phyloP scores from a whole-genome alignment of 2,113 vertebrate species.

The Hemibagrus wyckioides region DNA sequence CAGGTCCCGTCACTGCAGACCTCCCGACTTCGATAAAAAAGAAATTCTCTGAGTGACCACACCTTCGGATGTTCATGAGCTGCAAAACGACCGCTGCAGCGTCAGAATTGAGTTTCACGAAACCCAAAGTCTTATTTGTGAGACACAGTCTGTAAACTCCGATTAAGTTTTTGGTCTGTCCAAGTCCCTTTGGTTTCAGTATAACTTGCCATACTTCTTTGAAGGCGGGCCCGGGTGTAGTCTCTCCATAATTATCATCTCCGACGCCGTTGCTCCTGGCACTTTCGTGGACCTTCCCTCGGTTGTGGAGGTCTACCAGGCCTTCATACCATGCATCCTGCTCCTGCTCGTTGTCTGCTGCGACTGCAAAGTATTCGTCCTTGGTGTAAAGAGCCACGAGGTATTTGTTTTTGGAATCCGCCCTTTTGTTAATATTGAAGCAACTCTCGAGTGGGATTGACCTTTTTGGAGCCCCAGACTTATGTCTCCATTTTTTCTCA shows the following conservation, averaged over 20 bases:
- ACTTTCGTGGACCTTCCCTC: slow-evolving; percentile 79
- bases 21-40: slow-evolving; percentile 91
- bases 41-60: slow-evolving; percentile 88
- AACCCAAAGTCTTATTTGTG: slow-evolving; percentile 87
- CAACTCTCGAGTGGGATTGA: slow-evolving; percentile 87
- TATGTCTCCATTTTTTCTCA: slow-evolving; percentile 92
- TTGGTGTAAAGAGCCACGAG: slow-evolving; percentile 88
- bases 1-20: slow-evolving; percentile 82
- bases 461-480: slow-evolving; percentile 86
- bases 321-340: slow-evolving; percentile 89
- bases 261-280: slow-evolving; percentile 65
- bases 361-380: slow-evolving; percentile 88
- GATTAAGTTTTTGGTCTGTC: slow-evolving; percentile 87
- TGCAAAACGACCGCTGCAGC: slow-evolving; percentile 87
- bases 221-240: slow-evolving; percentile 81
- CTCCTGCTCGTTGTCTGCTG: slow-evolving; percentile 84
- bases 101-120: slow-evolving; percentile 88
- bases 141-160: slow-evolving; percentile 91
- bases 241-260: slow-evolving; percentile 78
- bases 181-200: slow-evolving; percentile 87
- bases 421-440: slow-evolving; percentile 90
- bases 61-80: slow-evolving; percentile 87
- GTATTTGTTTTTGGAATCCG: slow-evolving; percentile 91
- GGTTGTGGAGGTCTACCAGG: slow-evolving; percentile 83
- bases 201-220: slow-evolving; percentile 92